A percentile compares a stretch with the other conserved stretches of the same genome.
Evolutionary conservation across 2,888 invertebrate species (phyloP).

Genomic region (Phyllotreta striolata): DNA sequence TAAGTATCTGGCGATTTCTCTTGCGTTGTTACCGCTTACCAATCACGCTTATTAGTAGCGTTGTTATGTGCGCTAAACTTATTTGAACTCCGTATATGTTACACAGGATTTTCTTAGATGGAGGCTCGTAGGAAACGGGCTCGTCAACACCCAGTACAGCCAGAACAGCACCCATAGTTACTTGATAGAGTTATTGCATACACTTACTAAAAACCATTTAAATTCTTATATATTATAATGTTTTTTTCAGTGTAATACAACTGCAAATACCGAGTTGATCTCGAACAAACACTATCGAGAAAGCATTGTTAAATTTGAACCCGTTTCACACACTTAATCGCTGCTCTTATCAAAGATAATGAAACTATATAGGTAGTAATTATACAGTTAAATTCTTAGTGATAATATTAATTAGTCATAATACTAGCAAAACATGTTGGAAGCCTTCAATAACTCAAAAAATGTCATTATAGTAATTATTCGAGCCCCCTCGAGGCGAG

Average conservation of each 20-base stretch:
- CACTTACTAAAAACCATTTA: too few species aligned
- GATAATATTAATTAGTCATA: neutral
- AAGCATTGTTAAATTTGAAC: too few species aligned
- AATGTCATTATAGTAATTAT: neutral
- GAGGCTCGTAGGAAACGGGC: neutral
- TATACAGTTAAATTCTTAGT: neutral
- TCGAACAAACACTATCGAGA: too few species aligned
- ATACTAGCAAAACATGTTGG: neutral
- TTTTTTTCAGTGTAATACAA: neutral
- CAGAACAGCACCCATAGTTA: conserved; percentile 15
- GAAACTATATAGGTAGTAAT: neutral
- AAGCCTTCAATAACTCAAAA: neutral
- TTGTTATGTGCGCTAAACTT: conserved; percentile 16
- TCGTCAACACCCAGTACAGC: conserved; percentile 9
- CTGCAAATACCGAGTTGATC: neutral
- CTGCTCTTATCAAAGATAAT: neutral
- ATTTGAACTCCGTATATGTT: conserved; percentile 16
- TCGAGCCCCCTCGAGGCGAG: neutral
- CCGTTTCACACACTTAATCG: too few species aligned
- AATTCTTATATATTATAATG: neutral
- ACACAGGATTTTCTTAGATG: conserved; percentile 18
- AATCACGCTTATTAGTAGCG: conserved; percentile 5
- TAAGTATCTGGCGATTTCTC: neutral
- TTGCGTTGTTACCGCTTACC: conserved; percentile 18
- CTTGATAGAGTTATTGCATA: too few species aligned